These are phyloP conservation scores for Melanocharis versteri DNA, from an alignment of 2,113 vertebrate genomes.

Conservation along the genomic window DNA sequence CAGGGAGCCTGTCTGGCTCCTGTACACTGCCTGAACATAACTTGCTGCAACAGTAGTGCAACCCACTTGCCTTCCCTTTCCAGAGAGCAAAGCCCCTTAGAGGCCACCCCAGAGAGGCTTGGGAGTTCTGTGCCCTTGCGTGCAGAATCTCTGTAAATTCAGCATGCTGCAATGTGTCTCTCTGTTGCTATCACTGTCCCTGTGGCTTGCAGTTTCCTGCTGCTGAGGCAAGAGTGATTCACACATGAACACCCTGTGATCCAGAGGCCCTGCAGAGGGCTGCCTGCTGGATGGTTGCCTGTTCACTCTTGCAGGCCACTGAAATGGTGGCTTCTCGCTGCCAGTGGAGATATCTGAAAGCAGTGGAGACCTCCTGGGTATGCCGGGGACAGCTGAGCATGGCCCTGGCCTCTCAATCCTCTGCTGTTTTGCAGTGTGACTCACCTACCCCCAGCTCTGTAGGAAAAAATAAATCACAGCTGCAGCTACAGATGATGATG, in stretches of 20 bases:
- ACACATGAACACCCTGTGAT: not conserved
- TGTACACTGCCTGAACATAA: not conserved
- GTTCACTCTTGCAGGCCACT: not conserved
- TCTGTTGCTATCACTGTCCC: not conserved
- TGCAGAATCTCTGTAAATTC: not conserved
- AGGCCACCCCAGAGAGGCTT: not conserved
- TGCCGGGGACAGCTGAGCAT: not conserved
- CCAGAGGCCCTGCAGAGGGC: not conserved
- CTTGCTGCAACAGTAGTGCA: not conserved
- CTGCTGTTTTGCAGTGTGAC: not conserved
- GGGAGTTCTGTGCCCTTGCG: not conserved
- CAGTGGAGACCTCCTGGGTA: not conserved
- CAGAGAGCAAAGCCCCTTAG: not conserved
- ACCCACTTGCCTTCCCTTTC: accelerated
- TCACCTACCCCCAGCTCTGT: not conserved
- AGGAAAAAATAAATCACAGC: not conserved
- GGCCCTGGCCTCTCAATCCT: not conserved
- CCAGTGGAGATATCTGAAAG: not conserved
- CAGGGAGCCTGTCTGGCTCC: accelerated
- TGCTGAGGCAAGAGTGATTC: not conserved
- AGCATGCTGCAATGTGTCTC: not conserved
- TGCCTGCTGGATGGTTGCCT: not conserved
- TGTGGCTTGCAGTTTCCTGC: not conserved
- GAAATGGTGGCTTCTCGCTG: not conserved
- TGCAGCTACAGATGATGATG: not conserved